Conservation (phyloP, 2,797 vertebrate genomes). For the Manis crassicaudata region DNA sequence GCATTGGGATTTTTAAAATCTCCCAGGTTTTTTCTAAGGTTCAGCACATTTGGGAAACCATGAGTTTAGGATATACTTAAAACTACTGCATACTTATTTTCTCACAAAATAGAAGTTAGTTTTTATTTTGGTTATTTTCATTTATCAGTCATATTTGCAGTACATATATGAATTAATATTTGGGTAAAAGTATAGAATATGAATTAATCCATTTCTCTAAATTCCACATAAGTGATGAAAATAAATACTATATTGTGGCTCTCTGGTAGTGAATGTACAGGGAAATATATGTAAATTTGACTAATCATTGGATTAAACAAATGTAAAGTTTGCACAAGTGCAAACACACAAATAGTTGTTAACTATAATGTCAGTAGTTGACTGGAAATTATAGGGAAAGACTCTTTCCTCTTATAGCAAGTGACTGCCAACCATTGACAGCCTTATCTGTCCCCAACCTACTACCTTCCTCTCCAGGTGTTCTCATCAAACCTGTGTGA, state of each 20-base stretch:
- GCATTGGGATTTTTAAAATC: background rate
- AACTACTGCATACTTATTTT: background rate
- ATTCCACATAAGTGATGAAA: background rate
- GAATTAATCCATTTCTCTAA: background rate
- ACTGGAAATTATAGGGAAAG: background rate
- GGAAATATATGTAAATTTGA: background rate
- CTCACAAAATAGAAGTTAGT: background rate
- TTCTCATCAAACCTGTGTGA: background rate
- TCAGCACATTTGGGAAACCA: background rate
- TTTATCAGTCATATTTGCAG: background rate
- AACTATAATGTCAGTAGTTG: background rate
- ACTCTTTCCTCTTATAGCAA: background rate
- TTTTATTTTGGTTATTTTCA: background rate
- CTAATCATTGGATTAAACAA: background rate
- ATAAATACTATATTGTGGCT: background rate
- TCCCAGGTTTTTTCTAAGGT: background rate
- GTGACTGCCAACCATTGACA: background rate
- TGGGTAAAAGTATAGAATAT: background rate
- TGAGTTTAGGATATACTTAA: background rate
- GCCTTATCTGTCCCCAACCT: background rate
- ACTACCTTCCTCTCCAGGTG: background rate
- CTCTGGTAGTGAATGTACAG: background rate
- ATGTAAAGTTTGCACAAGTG: background rate
- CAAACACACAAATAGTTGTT: background rate
- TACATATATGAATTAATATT: background rate